phyloP scores from a whole-genome alignment of 2,888 invertebrate genomes.

The Erebia epiphron region DNA sequence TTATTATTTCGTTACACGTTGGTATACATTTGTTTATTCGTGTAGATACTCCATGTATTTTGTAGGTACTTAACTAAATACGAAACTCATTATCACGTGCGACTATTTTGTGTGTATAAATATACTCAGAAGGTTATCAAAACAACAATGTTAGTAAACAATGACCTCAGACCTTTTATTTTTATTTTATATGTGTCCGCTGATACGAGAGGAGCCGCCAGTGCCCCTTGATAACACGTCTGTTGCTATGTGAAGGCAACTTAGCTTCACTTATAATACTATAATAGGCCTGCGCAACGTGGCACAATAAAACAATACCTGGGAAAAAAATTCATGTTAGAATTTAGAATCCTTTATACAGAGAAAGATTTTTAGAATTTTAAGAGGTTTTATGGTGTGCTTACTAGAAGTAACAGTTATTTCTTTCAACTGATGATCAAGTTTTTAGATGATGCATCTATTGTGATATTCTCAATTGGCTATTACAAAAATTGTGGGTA shows the following conservation, averaged over 20 bases:
- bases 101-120: constrained; percentile 10
- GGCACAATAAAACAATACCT: too few species aligned
- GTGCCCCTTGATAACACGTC: constrained; percentile 40
- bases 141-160: constrained; percentile 46
- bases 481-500: too few species aligned
- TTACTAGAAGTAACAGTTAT: too few species aligned
- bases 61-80: background rate
- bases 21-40: background rate
- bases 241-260: constrained; percentile 65
- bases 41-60: background rate
- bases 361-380: too few species aligned
- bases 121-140: constrained; percentile 12
- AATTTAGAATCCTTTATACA: too few species aligned
- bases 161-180: constrained; percentile 58
- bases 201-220: constrained; percentile 46
- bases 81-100: constrained; percentile 4
- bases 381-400: too few species aligned
- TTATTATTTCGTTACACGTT: too few species aligned
- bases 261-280: constrained; percentile 1
- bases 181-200: constrained; percentile 49
- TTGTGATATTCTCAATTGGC: too few species aligned
- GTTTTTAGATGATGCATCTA: too few species aligned
- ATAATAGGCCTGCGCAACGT: background rate
- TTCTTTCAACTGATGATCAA: too few species aligned
- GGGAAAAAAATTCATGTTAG: too few species aligned